Evolutionary conservation across 2,797 vertebrate genomes (phyloP).

Genomic region (Streptopelia turtur): DNA sequence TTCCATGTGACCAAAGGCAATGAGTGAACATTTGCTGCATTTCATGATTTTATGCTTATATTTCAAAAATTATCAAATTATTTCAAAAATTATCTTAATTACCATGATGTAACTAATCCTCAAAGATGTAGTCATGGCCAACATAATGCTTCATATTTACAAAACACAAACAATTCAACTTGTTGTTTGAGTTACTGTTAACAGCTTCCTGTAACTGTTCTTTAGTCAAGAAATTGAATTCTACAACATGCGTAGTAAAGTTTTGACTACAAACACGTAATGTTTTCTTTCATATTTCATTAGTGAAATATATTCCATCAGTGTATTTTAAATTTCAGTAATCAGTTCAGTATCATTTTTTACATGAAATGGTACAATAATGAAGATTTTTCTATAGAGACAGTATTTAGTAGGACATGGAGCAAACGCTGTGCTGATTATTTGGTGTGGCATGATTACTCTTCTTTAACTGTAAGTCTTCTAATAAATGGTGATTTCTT

Average conservation of each 20-base stretch:
- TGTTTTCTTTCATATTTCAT: neutral
- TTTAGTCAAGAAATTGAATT: neutral
- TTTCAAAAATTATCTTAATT: slow-evolving; percentile 11
- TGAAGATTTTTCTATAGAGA: neutral
- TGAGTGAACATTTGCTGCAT: neutral
- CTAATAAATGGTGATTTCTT: neutral
- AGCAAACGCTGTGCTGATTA: neutral
- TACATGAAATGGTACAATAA: neutral
- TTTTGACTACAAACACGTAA: neutral
- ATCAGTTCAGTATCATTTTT: neutral
- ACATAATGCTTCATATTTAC: slow-evolving; percentile 2
- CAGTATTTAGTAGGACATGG: neutral
- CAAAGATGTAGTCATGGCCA: neutral
- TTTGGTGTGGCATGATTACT: neutral
- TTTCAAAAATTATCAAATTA: neutral
- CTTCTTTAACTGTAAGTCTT: neutral
- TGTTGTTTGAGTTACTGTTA: neutral
- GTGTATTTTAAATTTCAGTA: neutral
- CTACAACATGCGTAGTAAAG: neutral
- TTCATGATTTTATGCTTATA: neutral
- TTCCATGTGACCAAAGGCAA: neutral
- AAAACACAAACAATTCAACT: neutral
- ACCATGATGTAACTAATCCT: slow-evolving; percentile 12
- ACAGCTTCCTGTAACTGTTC: neutral
- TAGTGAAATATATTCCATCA: neutral